Percentiles rank a stretch among this genome's conserved stretches.
These are phyloP conservation scores for Lepus townsendii DNA, from an alignment of 2,797 vertebrate genomes.

Conservation along the genomic window DNA sequence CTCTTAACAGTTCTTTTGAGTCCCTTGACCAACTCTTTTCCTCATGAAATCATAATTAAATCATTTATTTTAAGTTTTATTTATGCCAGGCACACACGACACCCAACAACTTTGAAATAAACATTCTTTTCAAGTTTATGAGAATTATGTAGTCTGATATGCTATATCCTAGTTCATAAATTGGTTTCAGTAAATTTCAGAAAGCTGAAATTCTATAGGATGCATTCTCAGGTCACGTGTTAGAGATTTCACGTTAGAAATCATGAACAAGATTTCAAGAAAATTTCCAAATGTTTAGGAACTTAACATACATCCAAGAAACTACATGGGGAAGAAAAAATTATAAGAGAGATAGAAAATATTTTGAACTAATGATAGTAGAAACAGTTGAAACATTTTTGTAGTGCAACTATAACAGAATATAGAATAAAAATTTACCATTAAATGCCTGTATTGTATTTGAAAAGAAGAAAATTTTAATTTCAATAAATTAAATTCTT, in stretches of 20 bases:
- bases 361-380: conserved; percentile 17
- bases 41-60: background rate
- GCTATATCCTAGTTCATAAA: background rate
- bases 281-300: background rate
- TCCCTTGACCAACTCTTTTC: background rate
- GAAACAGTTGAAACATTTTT: background rate
- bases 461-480: background rate
- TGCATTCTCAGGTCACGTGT: background rate
- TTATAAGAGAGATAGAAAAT: background rate
- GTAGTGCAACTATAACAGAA: background rate
- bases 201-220: background rate
- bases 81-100: background rate
- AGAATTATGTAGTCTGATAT: background rate
- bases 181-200: background rate
- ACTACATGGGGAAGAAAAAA: background rate
- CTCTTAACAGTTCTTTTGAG: background rate
- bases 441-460: background rate
- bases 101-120: background rate
- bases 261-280: background rate
- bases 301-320: background rate
- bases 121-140: background rate
- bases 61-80: background rate
- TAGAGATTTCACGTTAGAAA: background rate
- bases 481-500: background rate
- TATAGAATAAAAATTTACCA: background rate